Percentiles rank a stretch among this genome's conserved stretches.
These are phyloP conservation scores for Epinephelus moara DNA, from an alignment of 2,113 vertebrate species.

Conservation along the genomic window DNA sequence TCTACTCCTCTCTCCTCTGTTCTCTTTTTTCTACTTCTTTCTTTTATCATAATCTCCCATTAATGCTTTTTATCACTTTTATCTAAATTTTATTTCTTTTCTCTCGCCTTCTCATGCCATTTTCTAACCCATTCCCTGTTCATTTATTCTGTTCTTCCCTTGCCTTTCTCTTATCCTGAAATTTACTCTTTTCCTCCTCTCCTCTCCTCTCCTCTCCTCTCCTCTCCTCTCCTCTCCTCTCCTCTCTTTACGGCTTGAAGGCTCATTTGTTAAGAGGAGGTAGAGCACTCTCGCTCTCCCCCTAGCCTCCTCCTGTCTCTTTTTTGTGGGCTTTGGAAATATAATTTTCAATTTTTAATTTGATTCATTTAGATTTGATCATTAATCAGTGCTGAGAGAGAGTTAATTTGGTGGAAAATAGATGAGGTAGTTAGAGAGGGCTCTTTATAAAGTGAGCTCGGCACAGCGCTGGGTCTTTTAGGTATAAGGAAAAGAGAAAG, in stretches of 20 bases:
- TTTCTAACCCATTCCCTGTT: constrained; percentile 12
- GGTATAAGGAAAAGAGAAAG: constrained; percentile 48
- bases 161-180: constrained; percentile 17
- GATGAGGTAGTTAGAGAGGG: constrained; percentile 97
- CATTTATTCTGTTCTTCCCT: constrained; percentile 32
- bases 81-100: constrained; percentile 40
- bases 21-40: constrained; percentile 34
- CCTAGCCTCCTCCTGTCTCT: constrained; percentile 90
- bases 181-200: constrained; percentile 16
- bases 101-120: constrained; percentile 11
- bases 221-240: constrained; percentile 73
- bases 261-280: constrained; percentile 98
- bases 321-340: constrained; percentile 98
- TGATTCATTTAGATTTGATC: constrained; percentile 99
- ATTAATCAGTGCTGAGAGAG: constrained; percentile 99
- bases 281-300: constrained; percentile 86
- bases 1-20: constrained; percentile 24
- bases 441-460: constrained; percentile 93
- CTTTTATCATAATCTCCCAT: constrained; percentile 35
- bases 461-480: constrained; percentile 66
- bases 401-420: constrained; percentile 99
- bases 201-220: constrained; percentile 38
- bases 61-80: constrained; percentile 27
- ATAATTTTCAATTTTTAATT: constrained; percentile 99
- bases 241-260: constrained; percentile 97